These are phyloP conservation scores for Umimayanthus kanabou DNA, from an alignment of 92 coral and sea anemone species.

Conservation along the genomic window DNA sequence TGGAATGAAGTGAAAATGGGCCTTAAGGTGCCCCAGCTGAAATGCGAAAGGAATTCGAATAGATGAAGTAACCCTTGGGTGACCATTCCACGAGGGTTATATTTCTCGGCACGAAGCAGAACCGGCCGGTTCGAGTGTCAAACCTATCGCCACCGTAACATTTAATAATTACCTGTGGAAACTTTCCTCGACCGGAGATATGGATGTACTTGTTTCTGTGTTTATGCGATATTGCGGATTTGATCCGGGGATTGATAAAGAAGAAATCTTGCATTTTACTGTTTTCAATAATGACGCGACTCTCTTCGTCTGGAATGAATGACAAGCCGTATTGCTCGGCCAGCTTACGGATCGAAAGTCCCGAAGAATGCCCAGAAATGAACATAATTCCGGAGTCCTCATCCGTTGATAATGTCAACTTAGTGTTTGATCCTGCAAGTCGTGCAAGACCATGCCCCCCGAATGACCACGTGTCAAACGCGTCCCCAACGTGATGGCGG, in stretches of 20 bases:
- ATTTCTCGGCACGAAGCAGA: too few species aligned
- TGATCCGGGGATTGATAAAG: slow-evolving; percentile 68
- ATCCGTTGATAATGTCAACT: slow-evolving; percentile 70
- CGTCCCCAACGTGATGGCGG: slow-evolving; percentile 87
- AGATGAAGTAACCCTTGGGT: too few species aligned
- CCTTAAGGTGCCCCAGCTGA: too few species aligned
- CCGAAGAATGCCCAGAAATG: slow-evolving; percentile 69
- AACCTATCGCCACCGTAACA: background rate
- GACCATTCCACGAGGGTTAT: too few species aligned
- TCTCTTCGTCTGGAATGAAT: slow-evolving; percentile 81
- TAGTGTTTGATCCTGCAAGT: slow-evolving; percentile 75
- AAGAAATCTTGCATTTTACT: slow-evolving; percentile 86
- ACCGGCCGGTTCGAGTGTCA: background rate
- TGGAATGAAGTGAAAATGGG: too few species aligned
- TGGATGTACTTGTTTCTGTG: slow-evolving; percentile 74
- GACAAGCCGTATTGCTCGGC: slow-evolving; percentile 74
- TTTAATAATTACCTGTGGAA: slow-evolving; percentile 59
- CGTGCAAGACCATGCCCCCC: slow-evolving; percentile 68
- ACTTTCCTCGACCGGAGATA: slow-evolving; percentile 80
- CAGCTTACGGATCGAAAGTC: slow-evolving; percentile 69
- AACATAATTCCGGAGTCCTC: slow-evolving; percentile 69
- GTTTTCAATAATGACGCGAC: slow-evolving; percentile 73
- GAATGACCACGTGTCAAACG: slow-evolving; percentile 85
- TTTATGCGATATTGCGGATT: slow-evolving; percentile 64
- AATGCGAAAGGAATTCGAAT: too few species aligned